Evolutionary conservation across 53 echinoderm and acorn worm genomes (phyloP).

Genomic region (Paelopatides confundens): DNA sequence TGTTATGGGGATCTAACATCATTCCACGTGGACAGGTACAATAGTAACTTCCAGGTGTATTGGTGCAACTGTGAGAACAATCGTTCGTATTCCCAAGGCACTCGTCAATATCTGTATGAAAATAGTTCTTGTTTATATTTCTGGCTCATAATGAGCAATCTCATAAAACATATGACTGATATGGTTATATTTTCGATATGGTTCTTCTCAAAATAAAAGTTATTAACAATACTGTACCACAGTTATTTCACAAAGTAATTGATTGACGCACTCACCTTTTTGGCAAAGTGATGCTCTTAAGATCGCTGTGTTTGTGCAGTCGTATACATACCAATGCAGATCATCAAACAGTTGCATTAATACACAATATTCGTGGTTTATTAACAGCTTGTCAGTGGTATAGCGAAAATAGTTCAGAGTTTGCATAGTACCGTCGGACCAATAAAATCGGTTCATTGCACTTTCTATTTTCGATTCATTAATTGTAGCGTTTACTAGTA

Average conservation of each 20-base stretch:
- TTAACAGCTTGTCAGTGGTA: not conserved
- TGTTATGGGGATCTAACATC: conserved; percentile 37
- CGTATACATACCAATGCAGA: conserved; percentile 24
- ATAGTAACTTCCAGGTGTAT: conserved; percentile 62
- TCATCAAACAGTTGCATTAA: conserved; percentile 2
- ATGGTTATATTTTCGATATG: too few relatives aligned
- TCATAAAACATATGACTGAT: too few relatives aligned
- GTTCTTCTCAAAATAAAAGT: too few relatives aligned
- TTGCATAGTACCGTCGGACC: conserved; percentile 78
- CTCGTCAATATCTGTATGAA: conserved; percentile 69
- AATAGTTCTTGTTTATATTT: too few relatives aligned
- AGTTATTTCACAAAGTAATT: too few relatives aligned
- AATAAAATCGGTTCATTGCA: conserved; percentile 32
- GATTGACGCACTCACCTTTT: not conserved
- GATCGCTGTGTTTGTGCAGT: not conserved
- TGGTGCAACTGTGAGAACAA: conserved; percentile 52
- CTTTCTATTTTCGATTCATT: not conserved
- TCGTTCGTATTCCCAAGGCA: conserved; percentile 37
- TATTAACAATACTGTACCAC: too few relatives aligned
- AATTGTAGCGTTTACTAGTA: not conserved
- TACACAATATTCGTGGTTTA: conserved; percentile 6
- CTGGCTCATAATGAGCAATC: too few relatives aligned
- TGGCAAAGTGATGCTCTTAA: conserved; percentile 42
- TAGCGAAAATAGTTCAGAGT: not conserved
- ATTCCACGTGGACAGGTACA: conserved; percentile 49